Evolutionary conservation across 2,888 invertebrate species (phyloP).

Genomic region (Trissoscelio sp.): DNA sequence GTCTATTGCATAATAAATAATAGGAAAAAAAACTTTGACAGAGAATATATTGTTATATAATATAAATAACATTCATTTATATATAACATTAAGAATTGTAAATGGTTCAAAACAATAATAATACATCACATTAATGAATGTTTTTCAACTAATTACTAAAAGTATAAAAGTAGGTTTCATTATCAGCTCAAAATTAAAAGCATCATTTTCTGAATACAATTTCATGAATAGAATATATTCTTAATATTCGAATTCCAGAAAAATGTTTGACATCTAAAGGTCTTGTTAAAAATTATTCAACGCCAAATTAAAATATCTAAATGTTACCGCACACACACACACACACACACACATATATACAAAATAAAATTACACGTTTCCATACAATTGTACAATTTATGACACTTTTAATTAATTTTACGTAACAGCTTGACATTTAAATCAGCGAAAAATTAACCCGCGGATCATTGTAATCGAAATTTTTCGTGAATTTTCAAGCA

Average conservation of each 20-base stretch:
- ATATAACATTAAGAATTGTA: neutral
- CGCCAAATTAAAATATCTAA: conserved; percentile 50
- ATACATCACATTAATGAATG: too few species aligned
- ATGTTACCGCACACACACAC: conserved; percentile 34
- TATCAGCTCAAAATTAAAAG: neutral
- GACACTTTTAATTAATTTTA: conserved; percentile 52
- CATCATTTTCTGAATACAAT: conserved; percentile 7
- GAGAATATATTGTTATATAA: too few species aligned
- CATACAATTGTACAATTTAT: conserved; percentile 53
- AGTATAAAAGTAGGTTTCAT: neutral
- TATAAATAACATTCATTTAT: too few species aligned
- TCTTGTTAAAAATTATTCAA: conserved; percentile 36
- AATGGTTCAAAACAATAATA: too few species aligned
- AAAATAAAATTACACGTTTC: conserved; percentile 40
- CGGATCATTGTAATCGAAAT: conserved; percentile 24
- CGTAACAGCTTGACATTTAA: conserved; percentile 51
- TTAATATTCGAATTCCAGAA: conserved; percentile 14
- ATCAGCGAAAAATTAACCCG: too few species aligned
- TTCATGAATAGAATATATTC: conserved; percentile 13
- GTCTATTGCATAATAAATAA: too few species aligned
- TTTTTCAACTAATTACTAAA: neutral
- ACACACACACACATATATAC: too few species aligned
- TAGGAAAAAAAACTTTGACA: too few species aligned
- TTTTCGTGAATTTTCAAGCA: conserved; percentile 49
- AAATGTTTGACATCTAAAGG: conserved; percentile 13